Percentiles rank a stretch among this genome's conserved stretches.
Conservation (phyloP, 2,113 vertebrate species). For the Tetrao urogallus region DNA sequence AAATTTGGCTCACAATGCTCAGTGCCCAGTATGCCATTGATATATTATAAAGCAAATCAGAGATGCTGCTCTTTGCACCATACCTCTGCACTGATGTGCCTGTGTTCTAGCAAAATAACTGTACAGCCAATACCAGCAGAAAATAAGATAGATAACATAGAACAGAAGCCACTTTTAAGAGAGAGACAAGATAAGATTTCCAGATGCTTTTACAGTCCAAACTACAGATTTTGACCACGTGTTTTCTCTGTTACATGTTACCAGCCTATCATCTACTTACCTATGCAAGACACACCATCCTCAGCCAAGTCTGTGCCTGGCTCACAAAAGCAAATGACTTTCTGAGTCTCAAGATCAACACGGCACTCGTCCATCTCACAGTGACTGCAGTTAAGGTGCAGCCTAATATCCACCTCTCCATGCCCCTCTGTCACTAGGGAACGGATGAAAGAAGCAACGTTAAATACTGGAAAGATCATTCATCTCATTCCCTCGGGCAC, state of each 20-base stretch:
- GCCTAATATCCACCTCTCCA: constrained; percentile 92
- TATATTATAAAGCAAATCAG: not conserved
- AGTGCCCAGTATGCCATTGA: not conserved
- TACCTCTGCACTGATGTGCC: not conserved
- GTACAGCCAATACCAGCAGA: not conserved
- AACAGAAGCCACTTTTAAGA: not conserved
- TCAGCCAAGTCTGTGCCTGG: constrained; percentile 84
- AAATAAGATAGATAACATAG: not conserved
- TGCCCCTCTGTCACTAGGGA: constrained; percentile 90
- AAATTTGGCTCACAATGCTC: not conserved
- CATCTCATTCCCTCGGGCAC: not conserved
- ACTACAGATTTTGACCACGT: not conserved
- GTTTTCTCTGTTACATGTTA: not conserved
- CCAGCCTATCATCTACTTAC: constrained; percentile 59
- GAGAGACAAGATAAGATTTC: not conserved
- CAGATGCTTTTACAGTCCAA: not conserved
- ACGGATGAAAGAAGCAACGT: constrained; percentile 38
- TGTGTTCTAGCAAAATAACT: not conserved
- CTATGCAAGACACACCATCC: constrained; percentile 88
- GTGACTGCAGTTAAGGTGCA: constrained; percentile 96
- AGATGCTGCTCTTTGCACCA: not conserved
- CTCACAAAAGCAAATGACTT: constrained; percentile 90
- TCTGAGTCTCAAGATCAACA: constrained; percentile 79
- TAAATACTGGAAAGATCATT: not conserved
- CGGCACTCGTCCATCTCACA: constrained; percentile 92